Evolutionary conservation across 2,888 invertebrate species (phyloP), one percentile per base, ranked within the genome.

Genomic region (Hanleya hanleyi): DNA sequence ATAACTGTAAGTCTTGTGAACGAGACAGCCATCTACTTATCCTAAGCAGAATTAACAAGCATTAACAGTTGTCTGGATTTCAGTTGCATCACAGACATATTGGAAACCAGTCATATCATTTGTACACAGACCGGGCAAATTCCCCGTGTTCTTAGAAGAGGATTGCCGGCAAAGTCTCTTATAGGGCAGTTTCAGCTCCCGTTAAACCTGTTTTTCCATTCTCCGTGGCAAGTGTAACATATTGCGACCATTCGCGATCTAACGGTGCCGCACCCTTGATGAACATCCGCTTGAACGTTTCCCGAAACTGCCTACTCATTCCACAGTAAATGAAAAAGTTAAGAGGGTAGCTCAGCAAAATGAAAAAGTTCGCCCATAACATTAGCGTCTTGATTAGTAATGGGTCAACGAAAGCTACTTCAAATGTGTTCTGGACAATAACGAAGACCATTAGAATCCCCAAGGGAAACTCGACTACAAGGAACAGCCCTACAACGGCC

Each of bases 261-360:
- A 81, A 70, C 0, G 85, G 84, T 74, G 82, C 74, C 12, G 80
- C 79, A 6, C 81, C 83, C 0, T 83, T 83, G 0, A 95, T 93
- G 87, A 97, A 97, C 35, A 93, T 84, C 22, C 91, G 95, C 86
- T 96, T 96, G 90, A 98, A 98, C 0, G 97, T 97, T 89, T 97
- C 96, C n/a, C 98, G 93, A 90, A 98, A 98, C 89, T 96, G 96
- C 38, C 96, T 92, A 38, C 96, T 96, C 98, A 98, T 98, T 32
- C 97, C 97, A 89, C 97, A 97, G 88, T 98, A 98, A 80, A 97
- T 97, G 75, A 96, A 97, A 87, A 98, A 97, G 90, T 97, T 97
- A 73, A 97, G 95, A 15, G 97, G 97, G 91, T 97, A 97, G 64
- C 96, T 96, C 49, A 96, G 93, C 73, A 97, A 94, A 75, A 98